These are phyloP conservation scores for Chloromyia formosa DNA, from an alignment of 2,888 invertebrate species.

Conservation along the genomic window DNA sequence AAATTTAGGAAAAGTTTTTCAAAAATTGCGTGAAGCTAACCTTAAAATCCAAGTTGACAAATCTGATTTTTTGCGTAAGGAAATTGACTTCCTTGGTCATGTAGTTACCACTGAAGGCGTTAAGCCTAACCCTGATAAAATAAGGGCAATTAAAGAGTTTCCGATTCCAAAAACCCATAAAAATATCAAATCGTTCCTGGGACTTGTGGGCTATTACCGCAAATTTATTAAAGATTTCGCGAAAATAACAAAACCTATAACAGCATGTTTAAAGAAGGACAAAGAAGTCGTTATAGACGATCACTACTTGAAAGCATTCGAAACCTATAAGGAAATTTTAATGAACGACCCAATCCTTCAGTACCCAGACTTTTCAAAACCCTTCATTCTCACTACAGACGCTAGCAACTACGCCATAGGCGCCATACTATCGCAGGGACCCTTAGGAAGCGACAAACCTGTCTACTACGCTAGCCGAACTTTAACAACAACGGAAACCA, in stretches of 20 bases:
- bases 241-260: too few species aligned
- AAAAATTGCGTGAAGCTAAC: background rate
- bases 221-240: too few species aligned
- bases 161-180: background rate
- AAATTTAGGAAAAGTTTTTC: constrained; percentile 15
- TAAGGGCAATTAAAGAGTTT: background rate
- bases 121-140: background rate
- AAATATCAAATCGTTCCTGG: background rate
- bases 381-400: constrained; percentile 10
- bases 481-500: background rate
- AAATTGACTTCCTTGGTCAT: background rate
- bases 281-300: background rate
- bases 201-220: too few species aligned
- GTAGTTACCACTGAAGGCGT: background rate
- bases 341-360: constrained; percentile 29
- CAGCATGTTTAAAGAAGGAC: too few species aligned
- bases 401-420: constrained; percentile 13
- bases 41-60: background rate
- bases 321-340: background rate
- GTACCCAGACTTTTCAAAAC: constrained; percentile 28
- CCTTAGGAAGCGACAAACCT: background rate
- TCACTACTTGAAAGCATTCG: background rate
- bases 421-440: constrained; percentile 14
- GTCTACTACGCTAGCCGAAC: background rate
- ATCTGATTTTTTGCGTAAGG: too few species aligned